phyloP scores from a whole-genome alignment of 2,888 invertebrate genomes.

The Macaria liturata region DNA sequence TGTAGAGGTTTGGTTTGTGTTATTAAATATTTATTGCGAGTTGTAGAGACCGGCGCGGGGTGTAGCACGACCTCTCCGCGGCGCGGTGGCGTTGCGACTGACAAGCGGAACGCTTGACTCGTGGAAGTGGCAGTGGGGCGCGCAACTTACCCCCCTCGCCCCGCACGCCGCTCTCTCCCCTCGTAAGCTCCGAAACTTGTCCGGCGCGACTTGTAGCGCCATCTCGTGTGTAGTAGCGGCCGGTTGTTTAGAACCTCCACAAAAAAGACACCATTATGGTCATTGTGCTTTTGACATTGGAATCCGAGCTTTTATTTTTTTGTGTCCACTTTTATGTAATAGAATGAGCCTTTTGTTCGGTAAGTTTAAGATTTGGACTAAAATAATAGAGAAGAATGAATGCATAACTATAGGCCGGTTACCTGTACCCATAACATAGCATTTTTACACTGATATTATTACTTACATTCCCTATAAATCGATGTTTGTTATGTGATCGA shows the following conservation, averaged over 20 bases:
- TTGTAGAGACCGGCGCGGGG: slow-evolving; percentile 58
- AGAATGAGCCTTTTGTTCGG: slow-evolving; percentile 3
- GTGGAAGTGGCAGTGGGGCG: slow-evolving; percentile 74
- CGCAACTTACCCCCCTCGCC: slow-evolving; percentile 56
- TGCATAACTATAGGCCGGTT: too few species aligned
- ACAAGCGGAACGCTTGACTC: slow-evolving; percentile 66
- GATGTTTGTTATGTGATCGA: too few species aligned
- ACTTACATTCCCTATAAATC: too few species aligned
- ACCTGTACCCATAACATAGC: too few species aligned
- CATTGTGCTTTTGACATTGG: slow-evolving; percentile 11
- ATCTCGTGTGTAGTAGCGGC: slow-evolving; percentile 64
- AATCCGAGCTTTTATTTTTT: slow-evolving; percentile 14
- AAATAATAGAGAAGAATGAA: background rate
- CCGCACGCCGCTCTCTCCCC: slow-evolving; percentile 52
- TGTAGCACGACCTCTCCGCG: slow-evolving; percentile 64
- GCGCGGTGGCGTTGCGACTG: slow-evolving; percentile 76
- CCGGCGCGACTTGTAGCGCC: slow-evolving; percentile 48
- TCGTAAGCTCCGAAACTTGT: slow-evolving; percentile 54
- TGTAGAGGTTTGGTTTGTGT: slow-evolving; percentile 64
- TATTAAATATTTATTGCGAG: slow-evolving; percentile 76
- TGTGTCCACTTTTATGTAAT: slow-evolving; percentile 2
- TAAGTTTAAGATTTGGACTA: background rate
- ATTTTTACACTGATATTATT: too few species aligned
- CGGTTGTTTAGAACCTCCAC: slow-evolving; percentile 6
- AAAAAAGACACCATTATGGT: slow-evolving; percentile 12